phyloP scores from a whole-genome alignment of 2,888 invertebrate species.

The Adelognathus sp. region DNA sequence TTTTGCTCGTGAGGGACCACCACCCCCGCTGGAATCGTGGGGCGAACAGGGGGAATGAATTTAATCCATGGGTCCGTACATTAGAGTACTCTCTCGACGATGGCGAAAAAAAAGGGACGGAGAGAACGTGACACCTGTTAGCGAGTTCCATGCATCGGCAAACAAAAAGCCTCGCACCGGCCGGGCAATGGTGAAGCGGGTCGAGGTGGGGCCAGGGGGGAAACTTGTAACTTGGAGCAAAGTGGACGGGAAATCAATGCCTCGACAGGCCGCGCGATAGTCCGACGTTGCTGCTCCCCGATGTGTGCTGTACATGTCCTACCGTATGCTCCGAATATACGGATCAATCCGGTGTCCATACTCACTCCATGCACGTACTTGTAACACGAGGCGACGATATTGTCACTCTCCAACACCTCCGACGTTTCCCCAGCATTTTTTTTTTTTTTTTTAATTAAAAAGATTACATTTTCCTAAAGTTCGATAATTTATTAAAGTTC shows the following conservation, averaged over 20 bases:
- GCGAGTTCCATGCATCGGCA: conserved; percentile 43
- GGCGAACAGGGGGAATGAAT: background rate
- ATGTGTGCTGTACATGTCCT: conserved; percentile 12
- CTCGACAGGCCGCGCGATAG: conserved; percentile 43
- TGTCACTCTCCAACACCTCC: no score
- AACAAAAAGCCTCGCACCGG: conserved; percentile 29
- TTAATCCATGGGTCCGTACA: background rate
- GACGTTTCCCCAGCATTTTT: no score
- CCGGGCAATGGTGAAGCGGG: conserved; percentile 41
- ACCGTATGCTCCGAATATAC: conserved; percentile 18
- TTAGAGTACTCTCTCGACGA: background rate
- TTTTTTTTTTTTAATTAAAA: conserved; percentile 3
- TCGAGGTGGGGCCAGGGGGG: conserved; percentile 36
- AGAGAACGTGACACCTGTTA: conserved; percentile 60
- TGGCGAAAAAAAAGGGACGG: conserved; percentile 13
- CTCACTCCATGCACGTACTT: background rate
- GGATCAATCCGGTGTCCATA: conserved; percentile 42
- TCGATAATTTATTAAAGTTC: no score
- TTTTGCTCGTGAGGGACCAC: background rate
- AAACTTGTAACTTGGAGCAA: conserved; percentile 48
- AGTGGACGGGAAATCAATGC: conserved; percentile 62
- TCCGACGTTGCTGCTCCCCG: conserved; percentile 19
- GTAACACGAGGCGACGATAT: background rate
- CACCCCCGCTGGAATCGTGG: background rate
- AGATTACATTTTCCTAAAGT: no score